Evolutionary conservation across 2,888 invertebrate species (phyloP).

Genomic region (Drosophila helvetica): DNA sequence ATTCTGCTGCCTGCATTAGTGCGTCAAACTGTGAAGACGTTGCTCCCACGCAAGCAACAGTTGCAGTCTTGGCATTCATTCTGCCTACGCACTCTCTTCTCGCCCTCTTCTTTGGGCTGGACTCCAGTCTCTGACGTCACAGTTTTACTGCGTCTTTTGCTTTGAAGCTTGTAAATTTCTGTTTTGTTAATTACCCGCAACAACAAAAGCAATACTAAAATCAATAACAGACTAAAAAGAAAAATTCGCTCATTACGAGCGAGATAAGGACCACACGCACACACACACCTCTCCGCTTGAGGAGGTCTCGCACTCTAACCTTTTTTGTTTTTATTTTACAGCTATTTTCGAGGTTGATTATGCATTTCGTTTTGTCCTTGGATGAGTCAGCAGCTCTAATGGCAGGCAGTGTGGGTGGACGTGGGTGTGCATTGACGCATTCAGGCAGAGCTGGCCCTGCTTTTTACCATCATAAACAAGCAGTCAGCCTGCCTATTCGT

Average conservation of each 20-base stretch:
- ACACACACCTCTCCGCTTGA: slow-evolving; percentile 5
- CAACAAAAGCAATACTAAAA: slow-evolving; percentile 43
- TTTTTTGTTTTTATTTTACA: neutral
- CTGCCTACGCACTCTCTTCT: slow-evolving; percentile 3
- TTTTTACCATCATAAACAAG: neutral
- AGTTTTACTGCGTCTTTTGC: slow-evolving; percentile 60
- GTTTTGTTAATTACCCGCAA: slow-evolving; percentile 61
- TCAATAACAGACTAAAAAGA: slow-evolving; percentile 53
- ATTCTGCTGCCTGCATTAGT: neutral
- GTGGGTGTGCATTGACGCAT: slow-evolving; percentile 40
- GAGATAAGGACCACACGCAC: slow-evolving; percentile 25
- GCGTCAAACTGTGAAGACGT: slow-evolving; percentile 13
- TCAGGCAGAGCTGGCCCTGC: slow-evolving; percentile 8
- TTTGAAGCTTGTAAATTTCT: slow-evolving; percentile 44
- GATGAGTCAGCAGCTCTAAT: slow-evolving; percentile 6
- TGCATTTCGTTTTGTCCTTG: slow-evolving; percentile 22
- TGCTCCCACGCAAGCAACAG: slow-evolving; percentile 52
- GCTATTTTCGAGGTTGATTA: slow-evolving; percentile 21
- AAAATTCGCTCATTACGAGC: slow-evolving; percentile 26
- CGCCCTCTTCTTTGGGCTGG: slow-evolving; percentile 8
- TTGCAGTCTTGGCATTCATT: slow-evolving; percentile 36
- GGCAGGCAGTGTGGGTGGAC: slow-evolving; percentile 10
- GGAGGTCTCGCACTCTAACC: slow-evolving; percentile 1
- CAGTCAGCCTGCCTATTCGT: slow-evolving; percentile 4
- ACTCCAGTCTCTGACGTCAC: slow-evolving; percentile 56